Evolutionary conservation across 2,113 vertebrate genomes (phyloP).

Genomic region (Stegostoma tigrinum): DNA sequence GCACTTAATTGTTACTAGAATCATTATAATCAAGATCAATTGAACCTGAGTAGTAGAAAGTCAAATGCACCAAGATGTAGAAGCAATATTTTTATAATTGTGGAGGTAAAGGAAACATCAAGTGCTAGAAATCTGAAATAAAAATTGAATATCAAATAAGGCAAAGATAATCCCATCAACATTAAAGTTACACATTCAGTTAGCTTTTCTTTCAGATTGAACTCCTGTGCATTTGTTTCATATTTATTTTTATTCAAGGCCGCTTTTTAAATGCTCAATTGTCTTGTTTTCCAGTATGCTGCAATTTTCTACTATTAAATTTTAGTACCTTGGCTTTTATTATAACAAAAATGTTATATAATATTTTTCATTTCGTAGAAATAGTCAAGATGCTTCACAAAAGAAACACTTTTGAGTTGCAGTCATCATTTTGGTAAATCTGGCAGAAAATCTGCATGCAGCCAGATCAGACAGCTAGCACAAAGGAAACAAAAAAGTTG

Average conservation of each 20-base stretch:
- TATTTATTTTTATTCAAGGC: not conserved
- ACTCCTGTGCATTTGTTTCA: not conserved
- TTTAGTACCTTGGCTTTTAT: not conserved
- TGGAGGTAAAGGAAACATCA: not conserved
- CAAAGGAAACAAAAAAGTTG: not conserved
- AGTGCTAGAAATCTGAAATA: not conserved
- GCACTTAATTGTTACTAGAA: conserved; percentile 49
- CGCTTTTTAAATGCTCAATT: not conserved
- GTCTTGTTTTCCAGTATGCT: not conserved
- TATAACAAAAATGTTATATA: not conserved
- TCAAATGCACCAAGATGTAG: conserved; percentile 42
- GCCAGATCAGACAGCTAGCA: not conserved
- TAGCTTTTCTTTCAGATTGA: not conserved
- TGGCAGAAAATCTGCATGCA: not conserved
- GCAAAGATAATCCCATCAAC: not conserved
- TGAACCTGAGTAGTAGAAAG: conserved; percentile 39
- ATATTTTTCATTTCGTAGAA: not conserved
- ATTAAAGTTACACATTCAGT: not conserved
- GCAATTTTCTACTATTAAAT: not conserved
- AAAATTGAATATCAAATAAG: not conserved
- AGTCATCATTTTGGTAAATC: not conserved
- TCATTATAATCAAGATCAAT: conserved; percentile 39
- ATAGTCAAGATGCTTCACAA: not conserved
- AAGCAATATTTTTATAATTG: not conserved
- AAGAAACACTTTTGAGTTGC: not conserved